phyloP scores from a whole-genome alignment of 2,113 vertebrate species.

The Polyodon spathula region DNA sequence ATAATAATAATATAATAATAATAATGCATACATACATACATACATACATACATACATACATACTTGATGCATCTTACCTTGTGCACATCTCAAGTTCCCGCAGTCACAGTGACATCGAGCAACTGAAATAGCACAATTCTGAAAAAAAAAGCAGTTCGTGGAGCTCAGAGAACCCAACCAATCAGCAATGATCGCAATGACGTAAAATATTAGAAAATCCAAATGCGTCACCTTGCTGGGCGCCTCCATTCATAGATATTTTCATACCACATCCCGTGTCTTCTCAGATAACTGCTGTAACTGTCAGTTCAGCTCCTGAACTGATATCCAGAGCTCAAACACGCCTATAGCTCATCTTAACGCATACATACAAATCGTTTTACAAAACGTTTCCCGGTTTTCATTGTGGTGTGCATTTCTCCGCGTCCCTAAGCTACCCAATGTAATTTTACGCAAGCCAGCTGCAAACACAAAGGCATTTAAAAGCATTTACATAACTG shows the following conservation, averaged over 20 bases:
- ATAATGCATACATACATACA: too few relatives aligned
- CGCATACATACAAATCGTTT: too few relatives aligned
- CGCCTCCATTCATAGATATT: conserved; percentile 31
- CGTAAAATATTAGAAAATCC: conserved; percentile 42
- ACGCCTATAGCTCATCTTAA: not conserved
- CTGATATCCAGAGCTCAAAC: not conserved
- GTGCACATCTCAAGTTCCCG: conserved; percentile 27
- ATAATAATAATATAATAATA: too few relatives aligned
- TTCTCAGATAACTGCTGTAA: conserved; percentile 7
- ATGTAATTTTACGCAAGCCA: too few relatives aligned
- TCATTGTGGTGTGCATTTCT: too few relatives aligned
- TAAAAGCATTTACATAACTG: too few relatives aligned
- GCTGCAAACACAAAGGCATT: too few relatives aligned
- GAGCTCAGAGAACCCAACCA: conserved; percentile 28
- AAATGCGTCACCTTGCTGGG: conserved; percentile 31
- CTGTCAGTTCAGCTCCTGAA: conserved; percentile 10
- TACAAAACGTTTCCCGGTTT: too few relatives aligned
- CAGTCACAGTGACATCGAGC: conserved; percentile 27
- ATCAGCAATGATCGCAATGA: conserved; percentile 40
- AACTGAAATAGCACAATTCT: conserved; percentile 26
- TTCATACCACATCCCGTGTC: conserved; percentile 9
- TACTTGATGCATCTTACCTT: conserved; percentile 37
- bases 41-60: too few relatives aligned
- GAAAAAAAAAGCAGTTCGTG: conserved; percentile 22
- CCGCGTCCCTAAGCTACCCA: too few relatives aligned